A percentile compares a stretch with the other conserved stretches of the same genome.
These are phyloP conservation scores for Adrianichthys oophorus DNA, from an alignment of 2,797 vertebrate genomes.

Conservation along the genomic window DNA sequence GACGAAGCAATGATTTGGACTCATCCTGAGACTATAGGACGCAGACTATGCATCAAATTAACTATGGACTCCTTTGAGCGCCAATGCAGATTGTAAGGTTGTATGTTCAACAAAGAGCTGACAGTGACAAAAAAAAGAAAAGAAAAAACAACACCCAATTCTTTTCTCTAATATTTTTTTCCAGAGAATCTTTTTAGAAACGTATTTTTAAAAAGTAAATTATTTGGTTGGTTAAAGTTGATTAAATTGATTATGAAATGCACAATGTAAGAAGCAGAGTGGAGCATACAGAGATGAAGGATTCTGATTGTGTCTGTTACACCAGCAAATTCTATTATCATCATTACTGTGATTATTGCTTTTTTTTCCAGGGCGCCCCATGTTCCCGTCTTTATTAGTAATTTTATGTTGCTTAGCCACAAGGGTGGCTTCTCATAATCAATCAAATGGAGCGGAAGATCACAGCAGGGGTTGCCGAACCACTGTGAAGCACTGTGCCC, in stretches of 20 bases:
- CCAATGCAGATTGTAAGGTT: background rate
- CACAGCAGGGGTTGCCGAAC: background rate
- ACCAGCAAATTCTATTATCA: constrained; percentile 7
- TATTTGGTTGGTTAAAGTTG: too few species aligned
- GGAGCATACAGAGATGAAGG: background rate
- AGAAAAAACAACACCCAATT: background rate
- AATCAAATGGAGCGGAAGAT: constrained; percentile 8
- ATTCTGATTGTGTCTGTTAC: constrained; percentile 2
- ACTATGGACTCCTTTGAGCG: background rate
- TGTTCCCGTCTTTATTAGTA: constrained; percentile 16
- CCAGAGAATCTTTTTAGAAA: too few species aligned
- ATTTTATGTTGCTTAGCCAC: constrained; percentile 11
- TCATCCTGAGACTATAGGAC: too few species aligned
- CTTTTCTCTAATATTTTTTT: too few species aligned
- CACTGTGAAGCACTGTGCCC: constrained; percentile 1
- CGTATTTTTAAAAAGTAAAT: too few species aligned
- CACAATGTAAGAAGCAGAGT: background rate
- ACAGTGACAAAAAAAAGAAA: background rate
- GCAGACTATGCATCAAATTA: too few species aligned
- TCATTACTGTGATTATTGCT: constrained; percentile 15
- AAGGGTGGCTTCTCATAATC: constrained; percentile 2
- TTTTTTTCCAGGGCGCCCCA: constrained; percentile 4
- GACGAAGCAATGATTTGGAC: too few species aligned
- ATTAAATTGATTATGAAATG: too few species aligned
- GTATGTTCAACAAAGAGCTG: background rate